Evolutionary conservation across 2,888 invertebrate species (phyloP), one percentile per base, ranked within the genome.

Genomic region (Zeuzera pyrina): DNA sequence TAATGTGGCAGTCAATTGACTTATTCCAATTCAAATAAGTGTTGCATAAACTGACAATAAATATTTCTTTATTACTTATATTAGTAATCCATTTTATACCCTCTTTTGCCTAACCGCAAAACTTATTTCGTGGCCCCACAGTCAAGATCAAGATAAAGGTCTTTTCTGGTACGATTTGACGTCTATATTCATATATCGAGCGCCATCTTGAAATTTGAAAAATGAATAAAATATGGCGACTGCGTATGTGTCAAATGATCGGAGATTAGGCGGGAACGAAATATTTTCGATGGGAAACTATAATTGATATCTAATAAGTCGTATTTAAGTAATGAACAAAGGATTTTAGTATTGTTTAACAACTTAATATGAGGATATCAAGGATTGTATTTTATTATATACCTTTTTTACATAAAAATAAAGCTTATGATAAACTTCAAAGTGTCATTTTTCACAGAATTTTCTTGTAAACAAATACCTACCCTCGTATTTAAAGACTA

Each of bases 121-220:
- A 7, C 42, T 35, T 3, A 2, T 38, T 34, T 26, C 19, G 14
- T 47, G 47, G 40, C 48, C 43, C 42, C 41, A 25, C 26, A 19
- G n/a, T 11, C 33, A 43, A 53, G 50, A 65, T 62, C 57, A 54
- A 64, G 68, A 71, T 71, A 59, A 63, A 49, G 42, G 48, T 40
- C 47, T 47, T 44, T 52, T 45, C 47, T 41, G 48, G 46, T 43
- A 52, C 53, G 52, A 55, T 56, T 56, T 74, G 73, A 74, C 71
- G 58, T 69, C 71, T 74, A 59, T 60, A 69, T 74, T 57, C 57
- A 54, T 53, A 63, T 69, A 69, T 70, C 51, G 49, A 45, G 52
- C 60, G 61, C 69, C 71, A 71, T 70, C 67, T 59, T 56, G 52
- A 51, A 49, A 44, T 43, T 47, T 48, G 40, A 47, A 30, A 51